These are phyloP conservation scores for Cyprinella venusta DNA, from an alignment of 2,797 vertebrate species.

Conservation along the genomic window DNA sequence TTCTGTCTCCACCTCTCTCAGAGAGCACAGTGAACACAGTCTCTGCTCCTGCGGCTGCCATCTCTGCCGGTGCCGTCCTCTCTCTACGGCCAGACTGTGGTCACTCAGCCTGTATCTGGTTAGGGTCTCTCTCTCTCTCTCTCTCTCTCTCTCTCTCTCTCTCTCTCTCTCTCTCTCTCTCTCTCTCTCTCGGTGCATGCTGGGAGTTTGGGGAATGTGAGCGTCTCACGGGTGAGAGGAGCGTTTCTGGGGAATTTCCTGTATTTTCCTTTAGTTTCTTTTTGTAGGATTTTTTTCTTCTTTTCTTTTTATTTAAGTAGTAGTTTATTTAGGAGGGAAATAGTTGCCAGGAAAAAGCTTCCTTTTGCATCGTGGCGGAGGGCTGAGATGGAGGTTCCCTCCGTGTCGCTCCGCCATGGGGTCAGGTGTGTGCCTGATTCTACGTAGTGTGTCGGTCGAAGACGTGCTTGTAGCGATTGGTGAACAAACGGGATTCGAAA, in stretches of 20 bases:
- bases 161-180: neutral
- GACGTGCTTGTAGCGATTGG: neutral
- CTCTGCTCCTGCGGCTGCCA: no score
- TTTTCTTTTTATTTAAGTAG: neutral
- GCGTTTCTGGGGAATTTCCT: neutral
- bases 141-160: neutral
- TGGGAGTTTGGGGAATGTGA: no score
- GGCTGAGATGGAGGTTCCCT: neutral
- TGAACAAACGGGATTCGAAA: neutral
- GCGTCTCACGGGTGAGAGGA: no score
- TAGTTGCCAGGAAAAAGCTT: neutral
- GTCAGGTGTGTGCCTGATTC: neutral
- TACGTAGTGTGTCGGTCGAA: accelerated
- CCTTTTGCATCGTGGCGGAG: neutral
- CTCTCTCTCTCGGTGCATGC: no score
- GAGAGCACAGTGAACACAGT: no score
- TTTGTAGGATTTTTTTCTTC: neutral
- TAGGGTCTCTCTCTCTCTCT: conserved; percentile 14
- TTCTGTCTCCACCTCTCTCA: no score
- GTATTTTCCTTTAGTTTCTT: neutral
- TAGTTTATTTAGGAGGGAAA: neutral
- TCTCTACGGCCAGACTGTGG: no score
- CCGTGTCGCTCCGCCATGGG: neutral
- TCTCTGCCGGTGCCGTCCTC: no score
- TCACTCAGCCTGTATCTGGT: no score